Percentiles rank a stretch among this genome's conserved stretches.
Conservation (phyloP, 2,797 vertebrate genomes). For the Fratercula arctica region DNA sequence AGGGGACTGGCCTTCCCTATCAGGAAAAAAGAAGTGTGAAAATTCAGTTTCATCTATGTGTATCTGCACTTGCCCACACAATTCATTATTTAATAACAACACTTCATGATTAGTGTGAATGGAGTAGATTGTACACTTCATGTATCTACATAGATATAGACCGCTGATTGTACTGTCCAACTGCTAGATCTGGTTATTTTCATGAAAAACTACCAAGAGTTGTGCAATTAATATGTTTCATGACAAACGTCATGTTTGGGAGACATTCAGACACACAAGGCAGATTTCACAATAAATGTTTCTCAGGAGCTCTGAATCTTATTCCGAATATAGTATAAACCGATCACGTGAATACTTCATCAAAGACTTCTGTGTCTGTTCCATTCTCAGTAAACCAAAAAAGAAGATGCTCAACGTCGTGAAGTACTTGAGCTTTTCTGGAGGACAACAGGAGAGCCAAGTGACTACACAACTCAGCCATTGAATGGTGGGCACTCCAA, state of each 20-base stretch:
- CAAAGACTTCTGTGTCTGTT: background rate
- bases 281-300: background rate
- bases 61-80: background rate
- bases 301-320: background rate
- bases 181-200: background rate
- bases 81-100: background rate
- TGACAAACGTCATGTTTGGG: background rate
- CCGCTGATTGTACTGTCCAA: background rate
- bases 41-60: background rate
- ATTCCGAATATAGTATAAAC: background rate
- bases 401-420: background rate
- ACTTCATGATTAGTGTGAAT: background rate
- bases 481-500: background rate
- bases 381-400: background rate
- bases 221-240: background rate
- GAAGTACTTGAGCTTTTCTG: background rate
- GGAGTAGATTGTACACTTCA: background rate
- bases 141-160: accelerated
- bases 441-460: background rate
- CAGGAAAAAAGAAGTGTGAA: background rate
- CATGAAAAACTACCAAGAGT: background rate
- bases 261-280: background rate
- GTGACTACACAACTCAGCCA: background rate
- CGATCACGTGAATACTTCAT: background rate
- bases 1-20: background rate